Conservation (phyloP, 2,888 invertebrate genomes). For the Cryptus viduatorius region DNA sequence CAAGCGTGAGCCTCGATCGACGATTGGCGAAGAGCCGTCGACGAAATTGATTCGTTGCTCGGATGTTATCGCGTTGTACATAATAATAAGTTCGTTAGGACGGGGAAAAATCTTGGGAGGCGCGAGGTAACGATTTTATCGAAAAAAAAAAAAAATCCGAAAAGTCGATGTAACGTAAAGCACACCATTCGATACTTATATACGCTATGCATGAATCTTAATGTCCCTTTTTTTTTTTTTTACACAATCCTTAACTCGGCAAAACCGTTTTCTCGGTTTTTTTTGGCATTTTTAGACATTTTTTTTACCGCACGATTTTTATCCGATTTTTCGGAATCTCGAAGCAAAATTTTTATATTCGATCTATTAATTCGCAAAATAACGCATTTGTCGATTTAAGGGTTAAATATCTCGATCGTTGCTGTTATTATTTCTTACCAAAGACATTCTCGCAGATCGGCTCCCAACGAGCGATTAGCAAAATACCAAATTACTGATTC, state of each 20-base stretch:
- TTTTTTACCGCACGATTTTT: no score
- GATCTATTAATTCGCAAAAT: neutral
- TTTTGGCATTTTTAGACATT: neutral
- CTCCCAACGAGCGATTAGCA: conserved; percentile 47
- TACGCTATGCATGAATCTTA: neutral
- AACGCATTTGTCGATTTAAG: neutral
- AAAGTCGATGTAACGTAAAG: neutral
- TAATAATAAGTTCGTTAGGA: conserved; percentile 1
- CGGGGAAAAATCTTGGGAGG: neutral
- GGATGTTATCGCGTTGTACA: conserved; percentile 52
- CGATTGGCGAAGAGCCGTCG: conserved; percentile 23
- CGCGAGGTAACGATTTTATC: conserved; percentile 24
- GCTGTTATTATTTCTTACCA: conserved; percentile 61
- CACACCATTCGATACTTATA: neutral
- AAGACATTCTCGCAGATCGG: conserved; percentile 61
- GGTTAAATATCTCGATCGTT: conserved; percentile 27
- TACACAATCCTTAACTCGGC: neutral
- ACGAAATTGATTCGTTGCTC: conserved; percentile 21
- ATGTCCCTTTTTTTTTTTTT: conserved; percentile 33
- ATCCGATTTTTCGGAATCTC: no score
- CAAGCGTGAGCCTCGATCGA: conserved; percentile 34
- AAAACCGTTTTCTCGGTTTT: neutral
- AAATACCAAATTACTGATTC: conserved; percentile 66
- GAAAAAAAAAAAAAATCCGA: neutral
- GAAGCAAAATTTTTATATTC: neutral